Evolutionary conservation across 2,797 vertebrate species (phyloP).

Genomic region (Parotocinclus haroldoi): DNA sequence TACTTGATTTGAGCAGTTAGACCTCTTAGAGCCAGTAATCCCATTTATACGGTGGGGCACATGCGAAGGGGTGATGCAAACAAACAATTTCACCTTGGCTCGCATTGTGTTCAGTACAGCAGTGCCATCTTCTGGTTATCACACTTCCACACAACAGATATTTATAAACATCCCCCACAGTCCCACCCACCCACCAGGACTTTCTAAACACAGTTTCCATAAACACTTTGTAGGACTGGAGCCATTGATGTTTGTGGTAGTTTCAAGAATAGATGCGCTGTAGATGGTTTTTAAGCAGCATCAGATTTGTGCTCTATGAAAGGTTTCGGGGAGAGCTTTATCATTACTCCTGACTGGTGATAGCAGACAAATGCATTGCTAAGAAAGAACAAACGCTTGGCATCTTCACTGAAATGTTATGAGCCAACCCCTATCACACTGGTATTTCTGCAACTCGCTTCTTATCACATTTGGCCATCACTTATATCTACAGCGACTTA

Average conservation of each 20-base stretch:
- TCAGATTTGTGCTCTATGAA: too few relatives aligned
- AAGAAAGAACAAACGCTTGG: slow-evolving; percentile 38
- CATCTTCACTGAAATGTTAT: slow-evolving; percentile 27
- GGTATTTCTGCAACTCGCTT: slow-evolving; percentile 31
- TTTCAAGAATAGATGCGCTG: too few relatives aligned
- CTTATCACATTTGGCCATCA: slow-evolving; percentile 47
- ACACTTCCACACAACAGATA: slow-evolving; percentile 27
- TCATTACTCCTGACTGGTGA: not conserved
- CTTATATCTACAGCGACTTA: slow-evolving; percentile 38
- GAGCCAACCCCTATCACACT: slow-evolving; percentile 32
- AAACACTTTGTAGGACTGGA: too few relatives aligned
- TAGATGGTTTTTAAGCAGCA: too few relatives aligned
- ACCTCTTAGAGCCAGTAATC: not conserved
- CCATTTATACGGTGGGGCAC: not conserved
- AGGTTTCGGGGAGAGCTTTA: too few relatives aligned
- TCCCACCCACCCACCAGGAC: not conserved
- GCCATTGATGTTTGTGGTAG: too few relatives aligned
- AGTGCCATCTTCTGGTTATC: slow-evolving; percentile 68
- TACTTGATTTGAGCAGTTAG: not conserved
- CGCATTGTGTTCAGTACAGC: slow-evolving; percentile 51
- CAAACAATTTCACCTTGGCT: slow-evolving; percentile 39
- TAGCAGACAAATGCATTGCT: slow-evolving; percentile 21
- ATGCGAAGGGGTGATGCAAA: not conserved
- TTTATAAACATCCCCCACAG: not conserved
- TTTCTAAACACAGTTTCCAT: not conserved